Evolutionary conservation across 1,140 invertebrate genomes (phyloP).

Genomic region (Kradibia gibbosae): DNA sequence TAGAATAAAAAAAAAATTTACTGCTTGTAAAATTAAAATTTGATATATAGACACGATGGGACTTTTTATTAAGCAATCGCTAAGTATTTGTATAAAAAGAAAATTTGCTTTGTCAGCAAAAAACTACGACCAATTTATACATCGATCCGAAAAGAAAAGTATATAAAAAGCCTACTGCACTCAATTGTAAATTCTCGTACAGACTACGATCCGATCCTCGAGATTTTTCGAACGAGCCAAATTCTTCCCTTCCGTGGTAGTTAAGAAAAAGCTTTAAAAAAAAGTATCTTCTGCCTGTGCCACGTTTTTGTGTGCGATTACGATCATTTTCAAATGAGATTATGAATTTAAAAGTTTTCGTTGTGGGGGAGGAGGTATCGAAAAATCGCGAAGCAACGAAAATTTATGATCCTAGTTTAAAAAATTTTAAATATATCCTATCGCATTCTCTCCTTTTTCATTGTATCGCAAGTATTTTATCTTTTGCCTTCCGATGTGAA

Average conservation of each 20-base stretch:
- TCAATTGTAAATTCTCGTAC: background rate
- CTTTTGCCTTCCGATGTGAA: background rate
- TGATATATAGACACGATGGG: too few relatives aligned
- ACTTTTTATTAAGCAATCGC: too few relatives aligned
- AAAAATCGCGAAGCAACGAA: background rate
- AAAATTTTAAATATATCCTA: background rate
- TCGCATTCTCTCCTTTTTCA: background rate
- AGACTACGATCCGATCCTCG: background rate
- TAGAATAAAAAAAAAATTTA: too few relatives aligned
- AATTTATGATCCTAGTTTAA: conserved; percentile 17
- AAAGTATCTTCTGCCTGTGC: background rate
- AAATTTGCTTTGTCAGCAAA: background rate
- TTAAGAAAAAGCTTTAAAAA: background rate
- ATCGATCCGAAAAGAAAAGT: background rate
- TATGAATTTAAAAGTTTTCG: conserved; percentile 28
- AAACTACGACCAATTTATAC: background rate
- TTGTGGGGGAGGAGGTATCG: background rate
- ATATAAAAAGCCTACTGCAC: background rate
- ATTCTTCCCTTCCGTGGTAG: background rate
- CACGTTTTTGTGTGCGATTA: background rate
- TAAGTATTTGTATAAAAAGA: background rate
- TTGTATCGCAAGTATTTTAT: background rate
- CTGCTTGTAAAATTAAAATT: too few relatives aligned
- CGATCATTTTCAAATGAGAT: conserved; percentile 16
- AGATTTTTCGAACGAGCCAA: conserved; percentile 1